Evolutionary conservation across 2,797 vertebrate genomes (phyloP), one percentile per base, ranked within the genome.

Genomic region (Microctenopoma stevenorrisi): DNA sequence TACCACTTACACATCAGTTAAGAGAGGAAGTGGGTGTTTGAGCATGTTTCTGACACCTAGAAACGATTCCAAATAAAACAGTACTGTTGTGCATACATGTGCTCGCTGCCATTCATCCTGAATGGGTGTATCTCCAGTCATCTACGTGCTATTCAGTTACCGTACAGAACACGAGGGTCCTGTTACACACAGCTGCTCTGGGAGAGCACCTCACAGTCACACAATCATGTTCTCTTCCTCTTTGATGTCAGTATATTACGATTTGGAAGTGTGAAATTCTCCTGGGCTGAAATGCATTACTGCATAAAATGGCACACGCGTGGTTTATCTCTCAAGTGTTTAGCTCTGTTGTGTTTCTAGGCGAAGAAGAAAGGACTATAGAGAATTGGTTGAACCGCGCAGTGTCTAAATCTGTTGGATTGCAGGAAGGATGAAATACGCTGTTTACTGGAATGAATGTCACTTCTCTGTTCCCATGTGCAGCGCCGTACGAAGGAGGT

Each of bases 401-500:
- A 56, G 55, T 38, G 25, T 76, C 16, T 40, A 52, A 64, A 61
- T 68, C 48, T 33, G 26, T 44, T 42, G 9, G 28, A 47, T 52
- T 48, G 33, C 64, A 48, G 18, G 56, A 76, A 72, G 72, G 68
- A 54, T 81, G 58, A 56, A 48, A 51, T 22, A 22, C 56, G 28
- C 66, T 30, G 59, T 56, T 65, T 18, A 18, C 22, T 46, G 13
- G 46, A 67, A 64, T 67, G 33, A 64, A 61, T 71, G 68, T 53
- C 40, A 44, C 9, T 62, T 33, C 12, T 63, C 35, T 60, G 53
- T 60, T 46, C 40, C 82, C 42, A 11, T 71, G 16, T 50, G 68
- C 87, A 98, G 97, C 96, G 87, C 96, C 96, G 0, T 98, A 92
- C 5, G 91, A 99, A 93, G 97, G 96, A 8, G 97, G 97, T 46